A percentile compares a stretch with the other conserved stretches of the same genome.
Conservation (phyloP, 1,140 invertebrate species). For the Drosophila yakuba region DNA sequence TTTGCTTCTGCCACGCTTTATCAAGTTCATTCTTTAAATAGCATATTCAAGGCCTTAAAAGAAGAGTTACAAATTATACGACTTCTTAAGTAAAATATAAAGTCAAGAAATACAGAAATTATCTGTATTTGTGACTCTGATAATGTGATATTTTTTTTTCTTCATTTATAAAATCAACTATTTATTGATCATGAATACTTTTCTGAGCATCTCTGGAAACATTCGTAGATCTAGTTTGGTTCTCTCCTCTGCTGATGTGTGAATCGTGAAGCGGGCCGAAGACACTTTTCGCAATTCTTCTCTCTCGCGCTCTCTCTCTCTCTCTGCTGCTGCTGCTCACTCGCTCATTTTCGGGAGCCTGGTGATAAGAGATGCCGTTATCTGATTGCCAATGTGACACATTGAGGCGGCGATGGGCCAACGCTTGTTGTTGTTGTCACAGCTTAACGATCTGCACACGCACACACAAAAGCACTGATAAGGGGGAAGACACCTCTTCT, state of each 20-base stretch:
- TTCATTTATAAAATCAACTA: too few relatives aligned
- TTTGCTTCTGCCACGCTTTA: too few relatives aligned
- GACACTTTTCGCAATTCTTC: not conserved
- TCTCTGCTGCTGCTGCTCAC: not conserved
- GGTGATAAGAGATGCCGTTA: conserved; percentile 57
- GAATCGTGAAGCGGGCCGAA: conserved; percentile 16
- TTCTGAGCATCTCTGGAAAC: not conserved
- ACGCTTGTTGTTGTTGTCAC: conserved; percentile 17
- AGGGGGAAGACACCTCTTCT: conserved; percentile 10
- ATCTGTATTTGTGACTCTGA: too few relatives aligned
- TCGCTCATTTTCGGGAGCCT: conserved; percentile 3
- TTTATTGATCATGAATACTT: too few relatives aligned
- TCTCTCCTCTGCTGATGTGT: not conserved
- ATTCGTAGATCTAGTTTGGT: not conserved
- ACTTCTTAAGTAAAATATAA: too few relatives aligned
- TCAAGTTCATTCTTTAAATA: not conserved
- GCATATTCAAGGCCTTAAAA: not conserved
- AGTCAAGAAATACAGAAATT: too few relatives aligned
- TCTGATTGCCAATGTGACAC: conserved; percentile 61
- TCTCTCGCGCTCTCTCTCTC: not conserved
- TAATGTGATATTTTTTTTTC: too few relatives aligned
- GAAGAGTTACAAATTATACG: not conserved
- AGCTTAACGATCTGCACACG: conserved; percentile 60
- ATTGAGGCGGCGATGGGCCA: conserved; percentile 53
- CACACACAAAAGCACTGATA: conserved; percentile 28